phyloP scores from a whole-genome alignment of 2,797 vertebrate genomes.

The Hafferia zeledoni region DNA sequence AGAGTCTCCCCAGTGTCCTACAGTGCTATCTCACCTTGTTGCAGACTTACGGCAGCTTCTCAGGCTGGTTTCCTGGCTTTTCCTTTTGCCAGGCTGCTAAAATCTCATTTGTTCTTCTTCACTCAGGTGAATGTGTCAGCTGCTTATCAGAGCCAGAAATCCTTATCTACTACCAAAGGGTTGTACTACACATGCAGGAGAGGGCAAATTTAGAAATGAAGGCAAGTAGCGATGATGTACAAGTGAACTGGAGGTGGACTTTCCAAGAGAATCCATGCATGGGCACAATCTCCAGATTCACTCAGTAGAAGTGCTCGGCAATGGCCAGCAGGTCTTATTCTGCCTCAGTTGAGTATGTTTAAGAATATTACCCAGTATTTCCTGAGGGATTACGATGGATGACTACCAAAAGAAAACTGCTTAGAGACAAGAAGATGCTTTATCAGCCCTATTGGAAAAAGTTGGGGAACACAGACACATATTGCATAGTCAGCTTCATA shows the following conservation, averaged over 20 bases:
- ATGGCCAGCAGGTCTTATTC: neutral
- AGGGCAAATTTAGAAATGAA: neutral
- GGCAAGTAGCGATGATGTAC: neutral
- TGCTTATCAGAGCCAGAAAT: neutral
- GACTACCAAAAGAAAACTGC: neutral
- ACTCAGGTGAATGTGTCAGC: neutral
- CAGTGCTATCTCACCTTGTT: neutral
- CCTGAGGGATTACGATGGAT: neutral
- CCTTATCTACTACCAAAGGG: neutral
- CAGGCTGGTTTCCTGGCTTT: neutral
- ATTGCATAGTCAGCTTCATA: constrained; percentile 45
- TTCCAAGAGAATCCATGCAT: neutral
- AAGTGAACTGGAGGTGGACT: neutral
- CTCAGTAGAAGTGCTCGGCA: neutral
- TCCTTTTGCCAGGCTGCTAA: neutral
- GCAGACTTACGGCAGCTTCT: neutral
- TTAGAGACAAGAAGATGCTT: neutral
- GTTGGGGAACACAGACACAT: neutral
- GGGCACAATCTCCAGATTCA: neutral
- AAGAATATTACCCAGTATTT: neutral
- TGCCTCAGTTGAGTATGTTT: neutral
- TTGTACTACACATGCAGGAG: neutral
- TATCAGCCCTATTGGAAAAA: neutral
- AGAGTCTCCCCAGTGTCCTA: neutral
- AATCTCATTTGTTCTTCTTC: neutral